These are phyloP conservation scores for Ricordea florida DNA, from an alignment of 92 coral and sea anemone species.

Conservation along the genomic window DNA sequence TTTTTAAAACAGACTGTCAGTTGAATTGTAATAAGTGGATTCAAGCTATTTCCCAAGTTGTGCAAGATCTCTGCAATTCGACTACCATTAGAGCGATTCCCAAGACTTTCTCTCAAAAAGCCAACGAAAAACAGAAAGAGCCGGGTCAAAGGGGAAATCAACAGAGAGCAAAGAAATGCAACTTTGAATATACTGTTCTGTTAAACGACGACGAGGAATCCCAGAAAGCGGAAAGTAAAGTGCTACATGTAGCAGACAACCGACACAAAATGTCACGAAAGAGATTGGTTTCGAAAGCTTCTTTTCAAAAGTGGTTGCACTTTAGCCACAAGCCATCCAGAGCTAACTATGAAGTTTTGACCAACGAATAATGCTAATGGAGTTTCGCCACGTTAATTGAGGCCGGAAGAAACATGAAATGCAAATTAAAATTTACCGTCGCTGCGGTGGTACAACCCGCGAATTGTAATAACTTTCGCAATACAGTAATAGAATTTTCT, in stretches of 20 bases:
- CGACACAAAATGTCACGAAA: not conserved
- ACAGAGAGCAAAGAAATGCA: not conserved
- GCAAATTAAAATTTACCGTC: no score
- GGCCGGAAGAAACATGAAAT: no score
- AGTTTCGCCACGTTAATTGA: not conserved
- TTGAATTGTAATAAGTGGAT: constrained; percentile 63
- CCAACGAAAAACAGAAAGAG: not conserved
- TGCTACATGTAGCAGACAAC: not conserved
- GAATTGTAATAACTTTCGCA: no score
- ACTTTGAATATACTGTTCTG: constrained; percentile 5
- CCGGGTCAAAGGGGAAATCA: not conserved
- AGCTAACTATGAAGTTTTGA: constrained; percentile 2
- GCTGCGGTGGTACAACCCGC: no score
- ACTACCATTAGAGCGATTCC: not conserved
- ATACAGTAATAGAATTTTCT: no score
- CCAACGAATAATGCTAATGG: constrained; percentile 23
- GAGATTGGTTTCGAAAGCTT: not conserved
- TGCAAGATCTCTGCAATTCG: constrained; percentile 3
- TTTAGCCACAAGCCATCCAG: not conserved
- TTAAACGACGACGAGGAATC: not conserved
- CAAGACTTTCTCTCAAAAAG: not conserved
- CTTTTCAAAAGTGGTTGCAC: not conserved
- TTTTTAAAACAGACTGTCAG: constrained; percentile 69
- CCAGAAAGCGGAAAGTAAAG: not conserved
- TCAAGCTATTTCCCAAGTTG: constrained; percentile 45